phyloP scores from a whole-genome alignment of 2,113 vertebrate species.

The Sturnira hondurensis region DNA sequence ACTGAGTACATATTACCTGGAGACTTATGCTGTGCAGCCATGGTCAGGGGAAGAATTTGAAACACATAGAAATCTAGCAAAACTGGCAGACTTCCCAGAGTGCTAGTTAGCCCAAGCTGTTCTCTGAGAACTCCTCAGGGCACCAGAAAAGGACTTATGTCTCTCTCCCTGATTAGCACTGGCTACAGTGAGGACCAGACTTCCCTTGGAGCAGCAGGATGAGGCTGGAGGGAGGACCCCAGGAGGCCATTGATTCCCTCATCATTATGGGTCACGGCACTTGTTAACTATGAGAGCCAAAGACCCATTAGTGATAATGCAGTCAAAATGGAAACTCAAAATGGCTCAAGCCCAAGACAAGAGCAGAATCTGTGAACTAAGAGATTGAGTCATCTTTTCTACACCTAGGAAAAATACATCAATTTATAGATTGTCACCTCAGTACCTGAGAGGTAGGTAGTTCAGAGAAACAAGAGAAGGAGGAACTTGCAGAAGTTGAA shows the following conservation, averaged over 20 bases:
- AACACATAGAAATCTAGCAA: background rate
- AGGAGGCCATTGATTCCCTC: conserved; percentile 36
- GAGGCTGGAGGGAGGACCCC: conserved; percentile 4
- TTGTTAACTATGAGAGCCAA: conserved; percentile 39
- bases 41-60: background rate
- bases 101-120: background rate
- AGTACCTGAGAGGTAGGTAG: conserved; percentile 15
- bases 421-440: conserved; percentile 58
- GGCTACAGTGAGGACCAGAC: background rate
- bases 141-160: background rate
- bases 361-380: conserved; percentile 65
- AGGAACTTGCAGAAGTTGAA: background rate
- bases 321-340: conserved; percentile 67
- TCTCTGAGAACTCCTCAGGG: background rate
- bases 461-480: conserved; percentile 28
- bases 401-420: conserved; percentile 43
- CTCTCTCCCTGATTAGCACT: background rate
- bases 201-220: conserved; percentile 37
- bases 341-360: conserved; percentile 53
- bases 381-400: conserved; percentile 61
- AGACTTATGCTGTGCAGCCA: background rate
- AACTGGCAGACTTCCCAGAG: background rate
- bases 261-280: conserved; percentile 27
- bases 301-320: conserved; percentile 51
- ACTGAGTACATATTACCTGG: background rate